phyloP scores from a whole-genome alignment of 1,140 invertebrate species.

The Cecropterus lyciades region DNA sequence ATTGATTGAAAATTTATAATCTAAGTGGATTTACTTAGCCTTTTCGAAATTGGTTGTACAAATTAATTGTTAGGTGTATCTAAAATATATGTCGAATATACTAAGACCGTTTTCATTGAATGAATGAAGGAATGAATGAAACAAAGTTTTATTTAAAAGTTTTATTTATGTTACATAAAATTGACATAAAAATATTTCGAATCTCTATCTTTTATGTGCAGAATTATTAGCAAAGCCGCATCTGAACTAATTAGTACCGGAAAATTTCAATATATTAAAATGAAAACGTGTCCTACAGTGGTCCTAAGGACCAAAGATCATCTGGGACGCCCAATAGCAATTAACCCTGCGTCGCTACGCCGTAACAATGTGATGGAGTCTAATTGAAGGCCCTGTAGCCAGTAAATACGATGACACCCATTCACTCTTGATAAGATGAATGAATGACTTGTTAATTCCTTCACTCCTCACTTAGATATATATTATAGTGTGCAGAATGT shows the following conservation, averaged over 20 bases:
- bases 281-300: slow-evolving; percentile 54
- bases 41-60: no score
- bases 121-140: no score
- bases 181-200: no score
- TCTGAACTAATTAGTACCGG: not conserved
- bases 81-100: no score
- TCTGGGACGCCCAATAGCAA: slow-evolving; percentile 69
- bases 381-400: slow-evolving; percentile 71
- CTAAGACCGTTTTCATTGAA: no score
- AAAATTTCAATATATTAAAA: slow-evolving; percentile 35
- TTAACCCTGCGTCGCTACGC: slow-evolving; percentile 65
- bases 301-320: slow-evolving; percentile 68
- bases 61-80: no score
- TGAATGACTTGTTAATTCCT: slow-evolving; percentile 43
- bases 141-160: no score
- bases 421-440: slow-evolving; percentile 50
- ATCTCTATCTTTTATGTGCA: no score
- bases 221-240: no score
- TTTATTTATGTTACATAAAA: no score
- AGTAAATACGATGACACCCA: slow-evolving; percentile 49
- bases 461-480: slow-evolving; percentile 1
- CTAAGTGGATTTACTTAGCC: no score
- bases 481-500: not conserved
- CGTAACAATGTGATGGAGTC: slow-evolving; percentile 77
- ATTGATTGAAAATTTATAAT: no score